Conservation (phyloP, 2,888 invertebrate genomes). For the Amblyjoppa proteus region DNA sequence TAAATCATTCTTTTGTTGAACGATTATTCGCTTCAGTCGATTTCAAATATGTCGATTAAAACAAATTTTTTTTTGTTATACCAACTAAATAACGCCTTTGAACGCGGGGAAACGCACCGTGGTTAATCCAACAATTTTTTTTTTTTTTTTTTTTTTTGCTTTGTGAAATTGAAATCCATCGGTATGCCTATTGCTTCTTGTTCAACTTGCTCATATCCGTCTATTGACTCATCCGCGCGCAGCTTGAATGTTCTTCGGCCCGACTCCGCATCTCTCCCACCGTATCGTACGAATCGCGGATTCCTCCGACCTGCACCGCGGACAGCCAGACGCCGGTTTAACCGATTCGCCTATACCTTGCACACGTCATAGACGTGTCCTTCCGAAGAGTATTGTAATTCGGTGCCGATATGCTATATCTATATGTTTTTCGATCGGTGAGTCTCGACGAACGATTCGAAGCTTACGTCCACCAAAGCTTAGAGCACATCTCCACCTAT, state of each 20-base stretch:
- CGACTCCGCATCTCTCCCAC: slow-evolving; percentile 32
- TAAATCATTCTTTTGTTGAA: too few relatives aligned
- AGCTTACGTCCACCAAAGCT: slow-evolving; percentile 4
- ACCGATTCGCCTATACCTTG: background rate
- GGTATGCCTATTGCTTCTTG: background rate
- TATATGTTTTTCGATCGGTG: slow-evolving; percentile 33
- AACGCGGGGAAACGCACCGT: too few relatives aligned
- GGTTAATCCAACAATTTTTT: too few relatives aligned
- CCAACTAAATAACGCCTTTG: too few relatives aligned
- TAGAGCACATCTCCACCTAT: background rate
- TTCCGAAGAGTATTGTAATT: slow-evolving; percentile 41
- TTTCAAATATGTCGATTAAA: too few relatives aligned
- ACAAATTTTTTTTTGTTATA: too few relatives aligned
- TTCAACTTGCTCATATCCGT: background rate
- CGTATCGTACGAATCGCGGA: slow-evolving; percentile 55
- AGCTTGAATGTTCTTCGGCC: background rate
- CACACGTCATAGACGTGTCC: background rate
- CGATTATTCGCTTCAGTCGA: too few relatives aligned
- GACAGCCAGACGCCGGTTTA: background rate
- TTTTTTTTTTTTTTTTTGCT: too few relatives aligned
- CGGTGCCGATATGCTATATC: background rate
- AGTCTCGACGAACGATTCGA: slow-evolving; percentile 28
- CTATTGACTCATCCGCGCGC: slow-evolving; percentile 18
- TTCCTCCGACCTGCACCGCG: slow-evolving; percentile 40
- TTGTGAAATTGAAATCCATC: background rate